Evolutionary conservation across 1,140 invertebrate species (phyloP), one percentile per base, ranked within the genome.

Genomic region (Antheraea pernyi): DNA sequence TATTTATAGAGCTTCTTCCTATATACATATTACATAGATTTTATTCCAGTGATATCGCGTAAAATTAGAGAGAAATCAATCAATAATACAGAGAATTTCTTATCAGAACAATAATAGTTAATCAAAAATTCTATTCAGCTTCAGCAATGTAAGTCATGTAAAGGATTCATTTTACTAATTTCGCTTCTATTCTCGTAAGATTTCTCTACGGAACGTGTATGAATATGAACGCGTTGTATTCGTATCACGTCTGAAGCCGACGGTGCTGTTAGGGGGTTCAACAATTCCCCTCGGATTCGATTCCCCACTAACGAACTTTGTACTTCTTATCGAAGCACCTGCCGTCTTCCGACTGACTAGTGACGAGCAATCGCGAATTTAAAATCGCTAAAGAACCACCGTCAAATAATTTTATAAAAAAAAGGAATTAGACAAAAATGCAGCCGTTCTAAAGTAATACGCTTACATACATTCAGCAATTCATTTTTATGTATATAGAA

Each of bases 241-340:
- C 76, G 5, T 22, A 58, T 78, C 76, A 78, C 76, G 76, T 75
- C 16, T 16, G 46, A 53, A 16, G 58, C 59, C 62, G 3, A 42
- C 76, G 19, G 66, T 67, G 42, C 65, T 59, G 68, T 75, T 69
- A 74, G 67, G 74, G 39, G 66, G 60, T 37, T 18, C 61, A 75
- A 78, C 76, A 75, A 70, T 65, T 78, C 73, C 74, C 46, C 19
- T 19, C 65, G 68, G 70, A 68, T 73, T 75, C 68, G 73, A 75
- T 71, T 70, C 76, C 67, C 68, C 37, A 64, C 68, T 78, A 78
- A 75, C 73, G 71, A 78, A 78, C 71, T 75, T 65, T 70, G 39
- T 19, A 42, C 22, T 59, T 65, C 71, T 48, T 16, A 65, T 65
- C 39, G 19, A 39, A 9, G 39, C 36, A 72, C 22, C 19, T 53